Base-by-base conservation (phyloP, 2,113 vertebrate species). In the Datnioides undecimradiatus region DNA sequence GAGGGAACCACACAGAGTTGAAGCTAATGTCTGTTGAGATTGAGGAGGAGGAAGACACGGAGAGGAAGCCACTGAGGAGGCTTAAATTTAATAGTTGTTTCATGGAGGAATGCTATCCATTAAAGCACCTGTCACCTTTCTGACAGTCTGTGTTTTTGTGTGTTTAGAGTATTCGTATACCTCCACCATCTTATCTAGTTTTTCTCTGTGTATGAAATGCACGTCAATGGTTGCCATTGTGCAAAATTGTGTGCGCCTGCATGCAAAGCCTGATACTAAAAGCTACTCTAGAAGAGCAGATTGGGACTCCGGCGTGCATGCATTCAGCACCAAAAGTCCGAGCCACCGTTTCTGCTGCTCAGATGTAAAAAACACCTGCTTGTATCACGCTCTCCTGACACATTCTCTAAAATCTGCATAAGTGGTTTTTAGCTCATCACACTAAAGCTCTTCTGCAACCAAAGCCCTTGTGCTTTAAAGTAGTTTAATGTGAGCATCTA, bases 401-500 rank as follows among this genome's bases (percentile, higher is more conserved):
- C 25, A 4, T 31, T 51, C 60, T 66, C 14, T n/a, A 2, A 48
- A 71, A 82, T 79, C 62, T 86, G 48, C 38, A 65, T 41, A 67
- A 79, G 57, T 74, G 73, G 1, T 69, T 70, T 68, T 74, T 33
- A 71, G 63, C 66, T 73, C 72, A 52, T 46, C 0, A 36, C 69
- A 71, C 5, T 33, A 52, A 76, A 7, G 31, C 72, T 79, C 54
- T 75, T 57, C 40, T 21, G 31, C 16, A 34, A 49, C 48, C 38
- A 14, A 57, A 80, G 66, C 62, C 45, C 60, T 76, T 40, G 49
- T 71, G 57, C 6, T 73, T 51, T 79, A 38, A 83, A 79, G 76
- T 79, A 77, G 34, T 74, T 85, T 57, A 87, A 79, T 87, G 67
- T 73, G 73, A 69, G 55, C 11, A 73, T 72, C 62, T 52, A 65